These are phyloP conservation scores for Caenorhabditis sinica DNA, from an alignment of 2,888 invertebrate genomes.

Conservation along the genomic window DNA sequence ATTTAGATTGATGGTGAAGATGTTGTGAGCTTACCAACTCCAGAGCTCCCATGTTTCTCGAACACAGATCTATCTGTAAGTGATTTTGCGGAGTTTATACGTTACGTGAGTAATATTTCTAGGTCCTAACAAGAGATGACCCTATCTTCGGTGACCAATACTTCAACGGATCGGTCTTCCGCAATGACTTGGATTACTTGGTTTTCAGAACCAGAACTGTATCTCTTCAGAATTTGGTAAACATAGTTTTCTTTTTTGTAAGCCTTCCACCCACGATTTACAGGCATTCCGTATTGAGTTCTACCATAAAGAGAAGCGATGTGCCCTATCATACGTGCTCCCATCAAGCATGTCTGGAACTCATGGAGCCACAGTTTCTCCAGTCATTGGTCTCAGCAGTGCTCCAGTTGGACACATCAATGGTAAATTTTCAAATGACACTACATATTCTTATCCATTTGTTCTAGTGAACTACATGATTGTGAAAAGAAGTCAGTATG, in stretches of 20 bases:
- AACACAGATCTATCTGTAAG: slow-evolving; percentile 74
- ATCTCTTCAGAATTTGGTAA: slow-evolving; percentile 77
- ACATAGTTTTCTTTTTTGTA: too few relatives aligned
- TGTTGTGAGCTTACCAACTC: slow-evolving; percentile 61
- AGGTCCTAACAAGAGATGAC: slow-evolving; percentile 75
- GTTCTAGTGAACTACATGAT: slow-evolving; percentile 75
- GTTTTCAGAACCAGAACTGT: slow-evolving; percentile 80
- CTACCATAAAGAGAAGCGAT: slow-evolving; percentile 67
- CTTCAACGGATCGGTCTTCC: slow-evolving; percentile 76
- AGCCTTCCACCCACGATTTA: neutral
- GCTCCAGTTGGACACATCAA: slow-evolving; percentile 74
- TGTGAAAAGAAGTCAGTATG: slow-evolving; percentile 57
- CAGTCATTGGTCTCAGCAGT: slow-evolving; percentile 70
- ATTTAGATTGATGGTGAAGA: slow-evolving; percentile 70
- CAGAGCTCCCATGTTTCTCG: slow-evolving; percentile 73
- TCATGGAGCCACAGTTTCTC: slow-evolving; percentile 70
- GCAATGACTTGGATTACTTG: slow-evolving; percentile 77
- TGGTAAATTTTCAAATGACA: slow-evolving; percentile 56
- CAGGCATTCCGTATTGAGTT: slow-evolving; percentile 76
- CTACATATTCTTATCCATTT: neutral
- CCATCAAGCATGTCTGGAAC: slow-evolving; percentile 74
- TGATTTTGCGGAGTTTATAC: neutral
- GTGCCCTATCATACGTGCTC: slow-evolving; percentile 70
- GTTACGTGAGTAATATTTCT: neutral
- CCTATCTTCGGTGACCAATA: slow-evolving; percentile 78